Evolutionary conservation across 2,888 invertebrate genomes (phyloP).

Genomic region (Apomyelois bistriatella): DNA sequence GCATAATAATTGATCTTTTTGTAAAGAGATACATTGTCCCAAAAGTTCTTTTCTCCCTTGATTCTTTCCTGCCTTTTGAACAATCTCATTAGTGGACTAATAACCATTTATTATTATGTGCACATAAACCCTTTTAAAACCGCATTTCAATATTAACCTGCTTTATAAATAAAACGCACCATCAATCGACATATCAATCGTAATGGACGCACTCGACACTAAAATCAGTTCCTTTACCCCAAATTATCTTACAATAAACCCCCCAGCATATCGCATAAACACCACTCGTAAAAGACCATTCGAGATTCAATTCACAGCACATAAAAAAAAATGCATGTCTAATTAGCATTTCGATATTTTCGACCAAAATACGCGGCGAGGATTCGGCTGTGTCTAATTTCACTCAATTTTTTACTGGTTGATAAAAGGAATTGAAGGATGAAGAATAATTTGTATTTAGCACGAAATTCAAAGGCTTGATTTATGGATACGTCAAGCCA

Average conservation of each 20-base stretch:
- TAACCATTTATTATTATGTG: neutral
- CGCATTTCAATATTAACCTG: neutral
- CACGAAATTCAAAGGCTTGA: conserved; percentile 27
- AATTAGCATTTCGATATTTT: conserved; percentile 46
- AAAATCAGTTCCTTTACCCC: conserved; percentile 17
- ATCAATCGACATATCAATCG: conserved; percentile 12
- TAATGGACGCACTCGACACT: conserved; percentile 5
- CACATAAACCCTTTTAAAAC: neutral
- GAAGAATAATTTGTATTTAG: conserved; percentile 51
- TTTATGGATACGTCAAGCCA: neutral
- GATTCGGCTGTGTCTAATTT: conserved; percentile 54
- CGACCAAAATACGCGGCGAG: conserved; percentile 33
- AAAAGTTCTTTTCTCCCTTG: too few relatives aligned
- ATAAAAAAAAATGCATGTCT: conserved; percentile 39
- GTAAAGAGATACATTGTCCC: too few relatives aligned
- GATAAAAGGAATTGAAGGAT: conserved; percentile 36
- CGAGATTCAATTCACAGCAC: conserved; percentile 27
- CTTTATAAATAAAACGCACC: conserved; percentile 1
- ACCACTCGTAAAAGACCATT: conserved; percentile 24
- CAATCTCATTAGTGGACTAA: neutral
- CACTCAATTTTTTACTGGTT: conserved; percentile 36
- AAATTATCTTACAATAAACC: conserved; percentile 27
- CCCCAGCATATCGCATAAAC: conserved; percentile 19
- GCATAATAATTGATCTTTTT: too few relatives aligned
- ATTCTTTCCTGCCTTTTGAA: too few relatives aligned